Evolutionary conservation across 92 coral and sea anemone species (phyloP), one percentile per base, ranked within the genome.

Genomic region (Zoanthus sansibaricus): DNA sequence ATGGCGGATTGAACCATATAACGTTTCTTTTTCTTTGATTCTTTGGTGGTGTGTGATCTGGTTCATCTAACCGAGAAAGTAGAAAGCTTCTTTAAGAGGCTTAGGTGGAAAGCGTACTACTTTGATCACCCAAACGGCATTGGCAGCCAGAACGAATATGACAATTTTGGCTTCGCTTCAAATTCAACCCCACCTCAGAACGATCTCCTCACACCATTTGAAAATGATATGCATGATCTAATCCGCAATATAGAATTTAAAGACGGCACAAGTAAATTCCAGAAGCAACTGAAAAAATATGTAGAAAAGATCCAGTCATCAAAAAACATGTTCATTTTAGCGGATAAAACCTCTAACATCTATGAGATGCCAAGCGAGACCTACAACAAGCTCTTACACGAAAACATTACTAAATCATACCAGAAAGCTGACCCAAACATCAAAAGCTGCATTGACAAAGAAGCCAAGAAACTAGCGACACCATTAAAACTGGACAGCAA

Each of bases 111-210:
- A 25, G 25, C 68, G 7, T 61, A 61, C 68, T 61, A 1, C 68
- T 61, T 3, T 61, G 68, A 18, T 1, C 68, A 61, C 68, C 68
- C 68, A 18, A 61, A 6, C 68, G 14, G 20, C 25, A 1, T 6
- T 6, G 68, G 6, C 7, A 61, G 68, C 68, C 30, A 18, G 7
- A 61, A 61, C 68, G 68, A 61, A 3, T 6, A 61, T 1, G 16
- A 61, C 30, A 61, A 61, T 6, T 61, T 61, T 6, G 68, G 68
- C 10, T 61, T 10, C 68, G 68, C 68, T 12, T 72, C 17, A 72
- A 48, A 0, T 9, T 72, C 49, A 3, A 58, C n/a, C 37, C 82
- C 61, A 1, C 82, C 82, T 54, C 83, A 77, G 42, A 47, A 77
- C 14, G 54, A 51, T 77, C 69, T 62, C 21, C 69, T 62, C 20